These are phyloP conservation scores for Triplophysa bombifrons DNA, from an alignment of 2,797 vertebrate genomes.

Conservation along the genomic window DNA sequence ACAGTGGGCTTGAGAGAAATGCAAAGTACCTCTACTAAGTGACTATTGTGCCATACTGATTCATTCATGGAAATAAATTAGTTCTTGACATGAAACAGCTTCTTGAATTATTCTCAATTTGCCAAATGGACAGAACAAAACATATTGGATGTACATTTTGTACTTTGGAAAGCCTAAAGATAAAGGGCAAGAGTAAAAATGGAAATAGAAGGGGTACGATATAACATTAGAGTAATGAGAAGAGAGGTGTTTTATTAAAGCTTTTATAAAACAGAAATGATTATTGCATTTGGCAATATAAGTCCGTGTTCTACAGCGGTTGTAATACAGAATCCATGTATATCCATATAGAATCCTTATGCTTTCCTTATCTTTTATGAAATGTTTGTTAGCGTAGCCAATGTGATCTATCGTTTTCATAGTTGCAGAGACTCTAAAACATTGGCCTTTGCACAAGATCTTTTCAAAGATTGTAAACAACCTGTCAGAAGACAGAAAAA, in stretches of 20 bases:
- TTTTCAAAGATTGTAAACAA: constrained; percentile 27
- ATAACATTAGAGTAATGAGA: background rate
- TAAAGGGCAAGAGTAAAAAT: background rate
- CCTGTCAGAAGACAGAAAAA: constrained; percentile 22
- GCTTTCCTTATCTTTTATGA: background rate
- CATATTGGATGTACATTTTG: too few species aligned
- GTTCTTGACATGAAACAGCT: background rate
- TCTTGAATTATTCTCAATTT: background rate
- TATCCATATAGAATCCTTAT: background rate
- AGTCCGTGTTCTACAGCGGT: too few species aligned
- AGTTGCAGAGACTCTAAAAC: constrained; percentile 6
- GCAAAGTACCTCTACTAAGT: background rate
- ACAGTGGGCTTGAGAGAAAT: background rate
- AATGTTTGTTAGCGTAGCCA: background rate
- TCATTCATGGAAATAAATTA: background rate
- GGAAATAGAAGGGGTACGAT: too few species aligned
- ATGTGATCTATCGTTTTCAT: constrained; percentile 15
- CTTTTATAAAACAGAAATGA: background rate
- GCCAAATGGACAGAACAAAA: background rate
- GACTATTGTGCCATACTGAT: background rate
- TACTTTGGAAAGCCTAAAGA: background rate
- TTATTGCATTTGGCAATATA: background rate
- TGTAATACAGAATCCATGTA: too few species aligned
- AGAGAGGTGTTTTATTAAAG: background rate
- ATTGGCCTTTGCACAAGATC: constrained; percentile 15